phyloP scores from a whole-genome alignment of 2,888 invertebrate genomes.

The Melieria omissa region DNA sequence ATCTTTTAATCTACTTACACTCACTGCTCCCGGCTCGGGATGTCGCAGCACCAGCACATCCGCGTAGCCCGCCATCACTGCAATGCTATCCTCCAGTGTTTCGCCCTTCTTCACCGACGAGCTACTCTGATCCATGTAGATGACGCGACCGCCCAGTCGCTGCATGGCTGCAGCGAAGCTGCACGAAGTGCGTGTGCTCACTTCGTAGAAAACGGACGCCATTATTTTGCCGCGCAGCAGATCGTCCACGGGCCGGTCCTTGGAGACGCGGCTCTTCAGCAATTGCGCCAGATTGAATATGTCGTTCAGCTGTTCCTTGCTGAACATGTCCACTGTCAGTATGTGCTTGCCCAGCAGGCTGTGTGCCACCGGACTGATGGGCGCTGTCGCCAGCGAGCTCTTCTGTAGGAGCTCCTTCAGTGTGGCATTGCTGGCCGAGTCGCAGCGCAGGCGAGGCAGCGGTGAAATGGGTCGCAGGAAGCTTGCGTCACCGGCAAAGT shows the following conservation, averaged over 20 bases:
- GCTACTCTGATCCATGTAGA: slow-evolving; percentile 87
- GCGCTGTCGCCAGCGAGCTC: slow-evolving; percentile 59
- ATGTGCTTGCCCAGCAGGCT: slow-evolving; percentile 80
- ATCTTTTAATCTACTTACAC: slow-evolving; percentile 70
- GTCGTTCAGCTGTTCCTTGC: slow-evolving; percentile 88
- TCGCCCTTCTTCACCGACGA: slow-evolving; percentile 98
- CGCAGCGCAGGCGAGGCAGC: slow-evolving; percentile 69
- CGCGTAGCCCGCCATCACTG: slow-evolving; percentile 90
- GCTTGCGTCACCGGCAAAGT: slow-evolving; percentile 71
- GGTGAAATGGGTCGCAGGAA: slow-evolving; percentile 70
- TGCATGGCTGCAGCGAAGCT: slow-evolving; percentile 98
- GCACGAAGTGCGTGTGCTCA: slow-evolving; percentile 94
- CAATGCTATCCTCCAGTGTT: slow-evolving; percentile 87
- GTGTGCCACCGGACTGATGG: slow-evolving; percentile 66
- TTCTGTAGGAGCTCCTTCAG: slow-evolving; percentile 67
- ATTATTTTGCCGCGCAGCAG: slow-evolving; percentile 91
- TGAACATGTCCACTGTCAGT: slow-evolving; percentile 86
- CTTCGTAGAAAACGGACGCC: slow-evolving; percentile 98
- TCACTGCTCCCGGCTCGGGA: slow-evolving; percentile 90
- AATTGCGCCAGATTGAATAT: slow-evolving; percentile 94
- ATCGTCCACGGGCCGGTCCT: slow-evolving; percentile 86
- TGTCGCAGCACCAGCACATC: slow-evolving; percentile 95
- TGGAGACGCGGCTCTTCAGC: slow-evolving; percentile 83
- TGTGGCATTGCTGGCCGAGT: slow-evolving; percentile 70
- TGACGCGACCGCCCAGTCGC: slow-evolving; percentile 91